Conservation (phyloP, 2,113 vertebrate species). For the Falcunculus frontatus region DNA sequence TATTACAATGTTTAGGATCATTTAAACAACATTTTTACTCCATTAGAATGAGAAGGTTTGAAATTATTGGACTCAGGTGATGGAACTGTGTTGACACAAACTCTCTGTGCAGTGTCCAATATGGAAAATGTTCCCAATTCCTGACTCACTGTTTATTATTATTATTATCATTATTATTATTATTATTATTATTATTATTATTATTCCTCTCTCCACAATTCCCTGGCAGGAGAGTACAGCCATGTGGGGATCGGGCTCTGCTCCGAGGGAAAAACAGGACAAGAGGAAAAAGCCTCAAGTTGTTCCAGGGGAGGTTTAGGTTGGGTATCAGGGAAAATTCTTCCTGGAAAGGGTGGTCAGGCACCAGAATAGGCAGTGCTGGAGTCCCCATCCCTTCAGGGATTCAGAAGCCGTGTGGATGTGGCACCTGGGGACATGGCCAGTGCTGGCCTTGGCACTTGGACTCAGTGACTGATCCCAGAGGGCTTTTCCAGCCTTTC, state of each 20-base stretch:
- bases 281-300: background rate
- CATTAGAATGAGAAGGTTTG: background rate
- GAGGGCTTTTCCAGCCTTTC: background rate
- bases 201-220: background rate
- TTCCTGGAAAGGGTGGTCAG: background rate
- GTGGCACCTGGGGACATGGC: background rate
- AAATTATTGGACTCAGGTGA: background rate
- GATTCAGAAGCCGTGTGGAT: background rate
- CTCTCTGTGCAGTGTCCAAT: background rate
- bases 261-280: background rate
- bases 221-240: background rate
- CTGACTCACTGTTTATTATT: background rate
- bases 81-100: background rate
- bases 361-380: background rate
- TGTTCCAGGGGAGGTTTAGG: background rate
- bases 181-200: background rate
- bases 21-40: background rate
- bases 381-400: background rate
- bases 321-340: background rate
- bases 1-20: background rate
- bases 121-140: background rate
- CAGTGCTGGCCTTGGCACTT: background rate
- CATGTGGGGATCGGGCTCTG: rapidly evolving
- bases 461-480: background rate
- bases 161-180: background rate